Evolutionary conservation across 2,113 vertebrate genomes (phyloP).

Genomic region (Cheirogaleus medius): DNA sequence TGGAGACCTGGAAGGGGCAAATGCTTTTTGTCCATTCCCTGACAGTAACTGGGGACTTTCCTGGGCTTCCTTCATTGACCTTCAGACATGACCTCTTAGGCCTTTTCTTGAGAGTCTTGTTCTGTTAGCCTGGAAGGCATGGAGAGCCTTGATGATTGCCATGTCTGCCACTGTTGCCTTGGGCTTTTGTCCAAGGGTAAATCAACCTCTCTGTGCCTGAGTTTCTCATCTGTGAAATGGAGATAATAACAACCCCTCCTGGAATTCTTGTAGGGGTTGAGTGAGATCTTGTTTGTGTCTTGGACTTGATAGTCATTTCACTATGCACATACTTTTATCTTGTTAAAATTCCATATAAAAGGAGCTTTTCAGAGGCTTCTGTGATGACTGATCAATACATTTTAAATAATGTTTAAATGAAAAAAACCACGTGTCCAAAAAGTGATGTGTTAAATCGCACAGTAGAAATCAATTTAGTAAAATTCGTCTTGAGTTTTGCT

Average conservation of each 20-base stretch:
- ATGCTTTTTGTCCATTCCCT: neutral
- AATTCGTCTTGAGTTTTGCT: neutral
- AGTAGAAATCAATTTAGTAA: neutral
- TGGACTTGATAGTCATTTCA: neutral
- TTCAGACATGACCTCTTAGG: neutral
- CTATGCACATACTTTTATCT: conserved; percentile 1
- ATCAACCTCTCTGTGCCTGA: neutral
- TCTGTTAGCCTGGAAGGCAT: neutral
- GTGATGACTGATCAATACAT: neutral
- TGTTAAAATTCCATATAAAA: neutral
- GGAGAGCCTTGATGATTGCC: neutral
- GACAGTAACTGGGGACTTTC: neutral
- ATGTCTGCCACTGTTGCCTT: neutral
- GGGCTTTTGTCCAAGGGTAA: neutral
- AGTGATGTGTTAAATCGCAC: neutral
- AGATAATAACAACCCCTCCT: neutral
- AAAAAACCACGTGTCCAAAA: neutral
- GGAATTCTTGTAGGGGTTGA: neutral
- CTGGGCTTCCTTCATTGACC: neutral
- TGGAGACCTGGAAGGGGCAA: neutral
- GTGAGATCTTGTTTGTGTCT: neutral
- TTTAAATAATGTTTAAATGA: neutral
- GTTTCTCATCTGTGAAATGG: neutral
- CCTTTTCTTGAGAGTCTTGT: neutral
- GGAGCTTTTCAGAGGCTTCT: neutral